phyloP scores from a whole-genome alignment of 2,797 vertebrate genomes.

The Sandelia bainsii region DNA sequence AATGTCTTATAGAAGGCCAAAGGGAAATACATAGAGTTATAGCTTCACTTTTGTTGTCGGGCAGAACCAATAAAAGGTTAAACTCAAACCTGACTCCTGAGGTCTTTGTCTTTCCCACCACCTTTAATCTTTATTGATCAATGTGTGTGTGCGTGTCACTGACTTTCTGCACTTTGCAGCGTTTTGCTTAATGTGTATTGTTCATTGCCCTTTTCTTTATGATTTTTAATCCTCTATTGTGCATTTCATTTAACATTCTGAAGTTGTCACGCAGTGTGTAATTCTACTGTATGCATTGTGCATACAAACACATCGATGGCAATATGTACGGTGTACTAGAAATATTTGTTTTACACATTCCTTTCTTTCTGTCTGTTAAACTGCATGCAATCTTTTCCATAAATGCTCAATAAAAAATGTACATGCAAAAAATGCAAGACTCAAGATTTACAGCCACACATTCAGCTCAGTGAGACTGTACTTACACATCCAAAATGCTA shows the following conservation, averaged over 20 bases:
- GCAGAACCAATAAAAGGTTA: constrained; percentile 67
- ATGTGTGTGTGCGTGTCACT: background rate
- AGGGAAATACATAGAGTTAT: constrained; percentile 41
- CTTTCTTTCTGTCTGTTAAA: background rate
- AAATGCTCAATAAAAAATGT: background rate
- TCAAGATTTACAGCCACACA: background rate
- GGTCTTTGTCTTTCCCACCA: constrained; percentile 28
- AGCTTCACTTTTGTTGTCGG: constrained; percentile 36
- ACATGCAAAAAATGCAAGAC: too few relatives aligned
- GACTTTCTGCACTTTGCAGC: constrained; percentile 13
- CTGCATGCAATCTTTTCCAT: background rate
- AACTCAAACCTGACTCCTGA: constrained; percentile 46
- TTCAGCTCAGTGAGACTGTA: background rate
- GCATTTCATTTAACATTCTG: background rate
- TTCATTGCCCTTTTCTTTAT: background rate
- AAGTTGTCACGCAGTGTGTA: background rate
- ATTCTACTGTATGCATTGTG: background rate
- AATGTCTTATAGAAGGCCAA: constrained; percentile 46
- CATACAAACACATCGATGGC: background rate
- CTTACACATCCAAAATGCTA: background rate
- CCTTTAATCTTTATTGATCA: constrained; percentile 52
- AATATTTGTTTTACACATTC: background rate
- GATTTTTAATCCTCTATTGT: background rate
- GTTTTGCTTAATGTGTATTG: background rate
- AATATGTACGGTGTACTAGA: background rate